phyloP scores from a whole-genome alignment of 1,140 invertebrate species.

The Agraylea sexmaculata region DNA sequence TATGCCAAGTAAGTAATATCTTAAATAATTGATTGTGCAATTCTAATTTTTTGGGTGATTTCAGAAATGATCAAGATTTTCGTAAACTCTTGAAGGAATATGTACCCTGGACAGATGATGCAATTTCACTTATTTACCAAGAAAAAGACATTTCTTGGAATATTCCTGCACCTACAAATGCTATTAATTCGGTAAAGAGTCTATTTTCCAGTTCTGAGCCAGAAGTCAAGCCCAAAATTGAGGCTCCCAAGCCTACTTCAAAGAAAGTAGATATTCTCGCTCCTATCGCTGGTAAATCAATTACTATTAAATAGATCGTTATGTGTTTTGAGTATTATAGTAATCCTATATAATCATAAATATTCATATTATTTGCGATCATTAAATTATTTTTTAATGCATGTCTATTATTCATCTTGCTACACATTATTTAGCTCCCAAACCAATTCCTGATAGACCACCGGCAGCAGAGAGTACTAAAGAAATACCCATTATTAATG shows the following conservation, averaged over 20 bases:
- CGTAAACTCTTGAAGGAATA: conserved; percentile 18
- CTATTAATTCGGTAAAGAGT: too few species aligned
- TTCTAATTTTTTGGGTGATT: conserved; percentile 3
- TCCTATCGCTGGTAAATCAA: conserved; percentile 6
- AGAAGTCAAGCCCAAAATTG: conserved; percentile 1
- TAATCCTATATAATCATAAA: too few species aligned
- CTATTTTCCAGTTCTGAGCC: too few species aligned
- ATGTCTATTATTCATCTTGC: too few species aligned
- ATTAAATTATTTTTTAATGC: too few species aligned
- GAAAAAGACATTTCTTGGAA: conserved; percentile 12
- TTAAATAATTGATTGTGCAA: background rate
- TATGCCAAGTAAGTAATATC: conserved; percentile 15
- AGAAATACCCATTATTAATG: too few species aligned
- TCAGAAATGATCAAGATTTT: conserved; percentile 17
- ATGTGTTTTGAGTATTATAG: too few species aligned
- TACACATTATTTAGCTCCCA: too few species aligned
- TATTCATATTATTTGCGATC: too few species aligned
- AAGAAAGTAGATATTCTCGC: conserved; percentile 10
- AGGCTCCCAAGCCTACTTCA: background rate
- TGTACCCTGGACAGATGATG: conserved; percentile 18
- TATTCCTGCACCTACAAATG: background rate
- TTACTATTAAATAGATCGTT: too few species aligned
- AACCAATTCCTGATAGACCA: too few species aligned
- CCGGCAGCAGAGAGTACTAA: too few species aligned
- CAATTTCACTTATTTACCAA: conserved; percentile 14